Percentiles rank a stretch among this genome's conserved stretches.
phyloP scores from a whole-genome alignment of 2,888 invertebrate genomes.

The Nesidiocoris tenuis region DNA sequence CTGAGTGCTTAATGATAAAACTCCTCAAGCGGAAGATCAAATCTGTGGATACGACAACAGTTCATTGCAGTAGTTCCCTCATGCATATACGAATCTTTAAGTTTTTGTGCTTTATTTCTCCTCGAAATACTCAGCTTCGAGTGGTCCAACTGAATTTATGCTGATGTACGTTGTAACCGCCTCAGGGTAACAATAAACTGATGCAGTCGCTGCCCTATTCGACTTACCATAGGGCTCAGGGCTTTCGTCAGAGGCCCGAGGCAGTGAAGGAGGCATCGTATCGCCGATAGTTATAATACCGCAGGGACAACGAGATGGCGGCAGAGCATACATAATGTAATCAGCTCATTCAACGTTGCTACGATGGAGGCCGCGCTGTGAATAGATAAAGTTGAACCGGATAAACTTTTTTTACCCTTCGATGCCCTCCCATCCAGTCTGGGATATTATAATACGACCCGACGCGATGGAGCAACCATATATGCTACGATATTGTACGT shows the following conservation, averaged over 20 bases:
- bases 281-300: not conserved
- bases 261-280: not conserved
- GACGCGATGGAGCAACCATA: too few species aligned
- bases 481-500: too few species aligned
- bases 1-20: too few species aligned
- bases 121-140: too few species aligned
- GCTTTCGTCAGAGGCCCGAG: not conserved
- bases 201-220: not conserved
- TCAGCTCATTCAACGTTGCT: slow-evolving; percentile 2
- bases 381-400: not conserved
- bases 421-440: not conserved
- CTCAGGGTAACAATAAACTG: too few species aligned
- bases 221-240: not conserved
- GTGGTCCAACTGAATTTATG: too few species aligned
- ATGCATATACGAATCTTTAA: too few species aligned
- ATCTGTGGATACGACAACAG: too few species aligned
- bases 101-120: too few species aligned
- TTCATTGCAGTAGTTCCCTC: too few species aligned
- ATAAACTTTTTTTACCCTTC: slow-evolving; percentile 2
- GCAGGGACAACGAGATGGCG: not conserved
- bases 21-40: too few species aligned
- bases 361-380: not conserved
- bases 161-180: too few species aligned
- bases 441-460: not conserved
- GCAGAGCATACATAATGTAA: slow-evolving; percentile 14